Evolutionary conservation across 37 sponge, comb jelly and placozoan species (phyloP), one percentile per base, ranked within the genome.

Genomic region (Chondrilla cf. caribensis): DNA sequence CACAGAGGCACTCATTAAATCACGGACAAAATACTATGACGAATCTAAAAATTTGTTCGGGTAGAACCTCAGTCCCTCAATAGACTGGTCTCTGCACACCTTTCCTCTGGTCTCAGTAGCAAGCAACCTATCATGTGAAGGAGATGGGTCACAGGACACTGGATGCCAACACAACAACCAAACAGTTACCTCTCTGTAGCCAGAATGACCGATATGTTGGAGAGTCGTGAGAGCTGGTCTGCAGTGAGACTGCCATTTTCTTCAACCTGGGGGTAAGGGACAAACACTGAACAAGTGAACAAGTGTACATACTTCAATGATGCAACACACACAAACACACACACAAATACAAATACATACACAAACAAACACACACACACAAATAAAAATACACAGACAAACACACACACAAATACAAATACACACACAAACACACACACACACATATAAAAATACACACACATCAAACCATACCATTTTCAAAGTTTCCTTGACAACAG

Each of bases 51-150:
- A 95, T 37, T 75, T 82, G 80, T 98, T 98, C 0, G 88, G 86
- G 60, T 90, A 98, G 82, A 98, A 98, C 43, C 90, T 72, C 37
- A 98, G 84, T 60, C 99, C 99, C 58, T 98, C 96, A 25, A 96
- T 89, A 15, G 96, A 89, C 28, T 98, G 96, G 73, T 98, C 99
- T 58, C 99, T 40, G 70, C 99, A 98, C 18, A 93, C 40, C 25
- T 68, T 55, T 14, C 96, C 96, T 21, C 88, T 88, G 33, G 84
- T 75, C 77, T 98, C 99, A 24, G 96, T 92, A 15, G 86, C 44
- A 57, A 91, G 78, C 57, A 96, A 79, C 58, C 94, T 95, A 44
- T 33, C 33, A 17, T 55, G 57, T 68, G 24, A 71, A 18, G 14
- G 6, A 42, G 11, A 54, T 8, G 9, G 70, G 70, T 0, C 25